Evolutionary conservation across 2,797 vertebrate genomes (phyloP).

Genomic region (Arctocebus calabarensis): DNA sequence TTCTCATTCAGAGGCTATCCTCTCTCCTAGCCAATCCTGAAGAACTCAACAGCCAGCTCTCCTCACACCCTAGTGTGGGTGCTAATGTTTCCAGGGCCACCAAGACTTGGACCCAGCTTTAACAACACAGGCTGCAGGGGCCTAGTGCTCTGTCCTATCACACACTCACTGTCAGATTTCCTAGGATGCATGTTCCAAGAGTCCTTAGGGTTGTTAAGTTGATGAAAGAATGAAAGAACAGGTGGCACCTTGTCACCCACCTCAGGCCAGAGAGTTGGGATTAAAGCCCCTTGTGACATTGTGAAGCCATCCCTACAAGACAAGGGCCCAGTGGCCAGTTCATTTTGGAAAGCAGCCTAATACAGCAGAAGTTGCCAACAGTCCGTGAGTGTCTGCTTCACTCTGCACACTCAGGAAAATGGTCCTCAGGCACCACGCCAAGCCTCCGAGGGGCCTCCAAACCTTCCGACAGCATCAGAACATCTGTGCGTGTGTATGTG

Average conservation of each 20-base stretch:
- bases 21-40: neutral
- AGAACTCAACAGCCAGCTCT: neutral
- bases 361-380: neutral
- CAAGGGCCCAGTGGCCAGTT: neutral
- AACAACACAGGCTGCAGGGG: neutral
- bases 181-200: neutral
- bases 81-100: rapidly evolving
- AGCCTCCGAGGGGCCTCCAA: neutral
- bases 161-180: neutral
- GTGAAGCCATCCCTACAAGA: neutral
- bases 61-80: neutral
- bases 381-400: neutral
- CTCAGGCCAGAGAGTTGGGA: neutral
- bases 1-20: neutral
- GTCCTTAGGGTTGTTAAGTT: rapidly evolving
- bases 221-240: neutral
- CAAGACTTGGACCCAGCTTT: neutral
- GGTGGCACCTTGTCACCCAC: neutral
- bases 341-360: neutral
- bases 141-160: rapidly evolving
- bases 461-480: neutral
- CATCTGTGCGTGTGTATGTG: rapidly evolving
- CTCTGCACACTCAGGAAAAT: neutral
- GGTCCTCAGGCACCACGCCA: neutral
- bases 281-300: neutral